A percentile compares a stretch with the other conserved stretches of the same genome.
These are phyloP conservation scores for Shinisaurus crocodilurus DNA, from an alignment of 2,113 vertebrate species.

Conservation along the genomic window DNA sequence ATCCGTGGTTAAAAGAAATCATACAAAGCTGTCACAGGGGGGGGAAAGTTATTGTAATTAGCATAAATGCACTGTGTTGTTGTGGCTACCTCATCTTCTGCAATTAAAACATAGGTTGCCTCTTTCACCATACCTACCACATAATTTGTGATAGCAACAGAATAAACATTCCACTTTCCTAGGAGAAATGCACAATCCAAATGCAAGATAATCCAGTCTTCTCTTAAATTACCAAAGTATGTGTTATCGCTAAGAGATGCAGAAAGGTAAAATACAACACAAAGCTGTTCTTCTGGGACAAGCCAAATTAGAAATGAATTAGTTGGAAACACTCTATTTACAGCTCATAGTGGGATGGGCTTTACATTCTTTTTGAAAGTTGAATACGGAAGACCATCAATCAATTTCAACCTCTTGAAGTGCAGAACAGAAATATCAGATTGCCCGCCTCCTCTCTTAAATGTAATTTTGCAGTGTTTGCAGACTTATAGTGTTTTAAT, in stretches of 20 bases:
- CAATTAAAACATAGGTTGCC: conserved; percentile 56
- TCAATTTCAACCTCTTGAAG: conserved; percentile 15
- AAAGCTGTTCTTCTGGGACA: conserved; percentile 45
- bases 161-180: conserved; percentile 57
- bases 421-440: not conserved
- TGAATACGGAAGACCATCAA: not conserved
- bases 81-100: conserved; percentile 15
- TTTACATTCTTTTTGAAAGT: conserved; percentile 17
- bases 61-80: conserved; percentile 38
- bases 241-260: conserved; percentile 44
- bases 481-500: not conserved
- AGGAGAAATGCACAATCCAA: conserved; percentile 58
- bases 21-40: not conserved
- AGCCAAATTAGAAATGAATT: conserved; percentile 66
- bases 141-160: conserved; percentile 50
- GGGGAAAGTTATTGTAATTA: conserved; percentile 9
- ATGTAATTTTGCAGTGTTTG: not conserved
- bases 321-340: conserved; percentile 50
- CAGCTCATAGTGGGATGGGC: not conserved
- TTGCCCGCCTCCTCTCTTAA: not conserved
- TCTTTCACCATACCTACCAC: conserved; percentile 33
- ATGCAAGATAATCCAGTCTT: conserved; percentile 17
- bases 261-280: conserved; percentile 59
- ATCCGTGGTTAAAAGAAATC: conserved; percentile 12
- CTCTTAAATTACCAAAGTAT: conserved; percentile 59